A percentile compares a stretch with the other conserved stretches of the same genome.
Evolutionary conservation across 2,113 vertebrate genomes (phyloP).

Genomic region (Anas platyrhynchos): DNA sequence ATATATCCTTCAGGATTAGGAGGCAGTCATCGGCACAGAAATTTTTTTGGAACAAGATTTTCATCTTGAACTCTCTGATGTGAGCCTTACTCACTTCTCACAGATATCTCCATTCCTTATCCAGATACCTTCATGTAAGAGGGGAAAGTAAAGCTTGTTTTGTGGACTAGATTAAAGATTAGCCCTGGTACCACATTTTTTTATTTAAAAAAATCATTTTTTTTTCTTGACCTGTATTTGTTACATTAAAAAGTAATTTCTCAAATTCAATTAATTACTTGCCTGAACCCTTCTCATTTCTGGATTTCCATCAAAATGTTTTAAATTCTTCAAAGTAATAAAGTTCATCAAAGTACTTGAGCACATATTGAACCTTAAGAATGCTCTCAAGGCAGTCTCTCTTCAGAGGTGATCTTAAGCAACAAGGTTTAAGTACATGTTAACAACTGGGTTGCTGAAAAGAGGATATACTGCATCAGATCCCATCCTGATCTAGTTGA

Average conservation of each 20-base stretch:
- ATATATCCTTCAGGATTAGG: neutral
- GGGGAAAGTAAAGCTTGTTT: neutral
- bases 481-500: neutral
- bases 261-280: neutral
- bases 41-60: neutral
- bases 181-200: neutral
- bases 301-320: neutral
- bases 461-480: neutral
- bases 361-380: neutral
- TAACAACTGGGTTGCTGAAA: neutral
- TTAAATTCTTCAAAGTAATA: neutral
- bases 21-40: neutral
- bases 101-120: conserved; percentile 15
- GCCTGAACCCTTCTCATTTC: neutral
- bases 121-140: neutral
- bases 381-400: neutral
- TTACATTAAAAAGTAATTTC: neutral
- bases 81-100: neutral
- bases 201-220: neutral
- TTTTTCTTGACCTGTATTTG: neutral
- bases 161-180: neutral
- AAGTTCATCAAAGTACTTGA: neutral
- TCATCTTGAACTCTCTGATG: neutral
- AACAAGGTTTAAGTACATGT: neutral
- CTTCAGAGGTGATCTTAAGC: neutral